Evolutionary conservation across 2,888 invertebrate species (phyloP), one percentile per base, ranked within the genome.

Genomic region (Tetragonisca angustula): DNA sequence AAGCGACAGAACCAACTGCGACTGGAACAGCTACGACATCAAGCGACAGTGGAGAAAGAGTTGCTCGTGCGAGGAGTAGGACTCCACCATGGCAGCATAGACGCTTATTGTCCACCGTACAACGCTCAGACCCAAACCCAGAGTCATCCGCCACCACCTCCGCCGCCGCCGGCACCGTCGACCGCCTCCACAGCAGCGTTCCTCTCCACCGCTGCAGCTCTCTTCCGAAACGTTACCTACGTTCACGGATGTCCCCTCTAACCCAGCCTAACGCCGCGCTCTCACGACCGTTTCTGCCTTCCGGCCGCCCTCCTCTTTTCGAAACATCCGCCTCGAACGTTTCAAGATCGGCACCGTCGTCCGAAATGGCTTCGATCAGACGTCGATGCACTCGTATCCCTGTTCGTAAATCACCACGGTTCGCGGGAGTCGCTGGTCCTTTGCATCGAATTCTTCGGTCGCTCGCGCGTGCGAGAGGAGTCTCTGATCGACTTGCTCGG

Each of bases 1-100:
- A 98, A 98, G 95, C 96, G 98, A 0, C 98, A 98, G 93, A 98
- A 98, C 94, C 98, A 98, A 92, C 95, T 98, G 68, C 96, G 98
- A 0, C 92, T 98, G 77, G 98, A 98, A 92, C 98, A 98, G 92
- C 94, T 98, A 13, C 96, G 98, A 0, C 98, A 98, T 92, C 98
- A 98, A 93, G 97, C 98, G 49, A 96, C 97, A 19, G 96, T 96
- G 70, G 97, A 97, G 91, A 97, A 97, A 92, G 97, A 97, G 89
- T 92, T 96, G 27, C 94, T 96, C 64, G 94, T 94, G 1, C 93
- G 94, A 4, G 94, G 94, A 2, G 94, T 94, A 15, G 94, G 94
- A 50, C 93, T 94, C 43, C 94, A 94, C 84, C 94, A 94, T 59
- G 90, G 93, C 11, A 92, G 89, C 78, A 91, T 94, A 87, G 94